Percentiles rank a stretch among this genome's conserved stretches.
phyloP scores from a whole-genome alignment of 2,113 vertebrate species.

The Apteryx owenii region DNA sequence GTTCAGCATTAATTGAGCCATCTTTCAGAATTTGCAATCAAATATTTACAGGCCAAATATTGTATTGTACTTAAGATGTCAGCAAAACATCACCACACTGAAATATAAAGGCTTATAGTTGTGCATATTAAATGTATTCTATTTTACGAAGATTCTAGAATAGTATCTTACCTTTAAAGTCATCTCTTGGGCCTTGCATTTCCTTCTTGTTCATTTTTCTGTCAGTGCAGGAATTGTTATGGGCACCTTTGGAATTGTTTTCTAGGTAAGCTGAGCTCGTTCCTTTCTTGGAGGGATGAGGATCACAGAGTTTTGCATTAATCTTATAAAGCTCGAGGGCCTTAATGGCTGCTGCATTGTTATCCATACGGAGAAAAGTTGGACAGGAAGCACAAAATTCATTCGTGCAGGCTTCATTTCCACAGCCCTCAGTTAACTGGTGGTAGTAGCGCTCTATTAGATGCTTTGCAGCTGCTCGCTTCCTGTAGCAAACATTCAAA shows the following conservation, averaged over 20 bases:
- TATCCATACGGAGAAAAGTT: slow-evolving; percentile 95
- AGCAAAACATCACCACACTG: neutral
- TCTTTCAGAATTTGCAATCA: neutral
- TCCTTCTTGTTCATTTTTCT: slow-evolving; percentile 89
- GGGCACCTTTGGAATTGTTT: slow-evolving; percentile 85
- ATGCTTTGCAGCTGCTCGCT: slow-evolving; percentile 99
- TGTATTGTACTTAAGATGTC: neutral
- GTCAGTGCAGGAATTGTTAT: slow-evolving; percentile 84
- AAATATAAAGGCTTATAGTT: neutral
- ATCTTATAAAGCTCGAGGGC: slow-evolving; percentile 97
- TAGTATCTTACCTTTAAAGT: slow-evolving; percentile 88
- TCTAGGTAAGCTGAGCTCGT: slow-evolving; percentile 92
- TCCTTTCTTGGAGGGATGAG: slow-evolving; percentile 96
- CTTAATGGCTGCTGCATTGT: slow-evolving; percentile 96
- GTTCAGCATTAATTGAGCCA: neutral
- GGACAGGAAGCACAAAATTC: slow-evolving; percentile 96
- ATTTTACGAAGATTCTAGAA: neutral
- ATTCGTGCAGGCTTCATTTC: slow-evolving; percentile 99
- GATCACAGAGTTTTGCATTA: slow-evolving; percentile 98
- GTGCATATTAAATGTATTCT: neutral
- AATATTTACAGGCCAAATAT: neutral
- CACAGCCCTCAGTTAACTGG: slow-evolving; percentile 99
- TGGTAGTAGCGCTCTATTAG: slow-evolving; percentile 99
- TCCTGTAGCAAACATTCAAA: slow-evolving; percentile 91
- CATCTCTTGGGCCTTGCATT: slow-evolving; percentile 82